A percentile compares a stretch with the other conserved stretches of the same genome.
phyloP scores from a whole-genome alignment of 2,113 vertebrate genomes.

The Poicephalus gulielmi region DNA sequence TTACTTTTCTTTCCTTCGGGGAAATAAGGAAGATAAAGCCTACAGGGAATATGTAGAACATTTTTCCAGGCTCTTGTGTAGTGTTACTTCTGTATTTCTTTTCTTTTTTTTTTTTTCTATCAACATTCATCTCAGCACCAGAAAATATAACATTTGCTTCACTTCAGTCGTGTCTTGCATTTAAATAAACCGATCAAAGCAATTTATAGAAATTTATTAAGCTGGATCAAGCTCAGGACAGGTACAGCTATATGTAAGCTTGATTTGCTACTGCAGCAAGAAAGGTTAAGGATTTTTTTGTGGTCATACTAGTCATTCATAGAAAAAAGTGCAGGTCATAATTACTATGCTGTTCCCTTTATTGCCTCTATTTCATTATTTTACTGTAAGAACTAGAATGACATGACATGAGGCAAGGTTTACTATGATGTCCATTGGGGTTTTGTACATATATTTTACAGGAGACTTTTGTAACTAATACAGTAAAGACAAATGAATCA shows the following conservation, averaged over 20 bases:
- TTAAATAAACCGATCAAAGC: not conserved
- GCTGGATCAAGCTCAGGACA: not conserved
- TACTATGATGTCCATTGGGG: not conserved
- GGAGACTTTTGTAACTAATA: not conserved
- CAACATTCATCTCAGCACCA: not conserved
- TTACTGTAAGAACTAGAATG: not conserved
- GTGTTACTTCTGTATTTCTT: not conserved
- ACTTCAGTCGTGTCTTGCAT: not conserved
- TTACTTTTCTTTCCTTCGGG: not conserved
- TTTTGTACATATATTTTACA: not conserved
- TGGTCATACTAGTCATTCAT: not conserved
- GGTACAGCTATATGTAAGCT: not conserved
- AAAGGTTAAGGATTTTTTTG: not conserved
- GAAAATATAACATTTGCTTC: not conserved
- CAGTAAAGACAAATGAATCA: not conserved
- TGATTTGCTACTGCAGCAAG: not conserved
- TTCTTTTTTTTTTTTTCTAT: not conserved
- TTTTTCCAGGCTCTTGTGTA: not conserved
- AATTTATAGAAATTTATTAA: not conserved
- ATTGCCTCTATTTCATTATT: not conserved
- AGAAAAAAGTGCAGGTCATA: not conserved
- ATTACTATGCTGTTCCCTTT: not conserved
- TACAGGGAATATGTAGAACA: not conserved
- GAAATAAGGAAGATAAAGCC: not conserved
- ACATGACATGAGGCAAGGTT: rapidly evolving